Evolutionary conservation across 1,140 invertebrate genomes (phyloP), one percentile per base, ranked within the genome.

Genomic region (Pogonus chalceus): DNA sequence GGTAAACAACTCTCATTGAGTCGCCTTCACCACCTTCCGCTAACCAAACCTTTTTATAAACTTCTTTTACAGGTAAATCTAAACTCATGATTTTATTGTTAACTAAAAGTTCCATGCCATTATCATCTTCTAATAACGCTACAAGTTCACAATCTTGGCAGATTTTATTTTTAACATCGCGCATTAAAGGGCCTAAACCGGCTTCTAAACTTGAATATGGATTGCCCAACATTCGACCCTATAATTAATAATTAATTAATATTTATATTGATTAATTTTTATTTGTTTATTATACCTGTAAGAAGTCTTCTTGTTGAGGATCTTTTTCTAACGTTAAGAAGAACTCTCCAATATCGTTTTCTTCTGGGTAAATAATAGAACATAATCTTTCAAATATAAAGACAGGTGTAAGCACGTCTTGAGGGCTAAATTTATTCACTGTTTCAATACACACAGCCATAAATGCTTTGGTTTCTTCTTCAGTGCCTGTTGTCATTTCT

Each of bases 101-200:
- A 0, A 99, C 95, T n/a, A 98, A 76, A 50, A 98, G 74, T 70
- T 98, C 96, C 94, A 99, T 98, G 47, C 95, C 95, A 64, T 94
- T 98, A 68, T 98, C 96, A 70, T 98, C 95, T 70, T 98, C 95
- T 0, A 98, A 70, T 16, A 99, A 71, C 1, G 95, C 94, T 0
- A 98, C 91, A 35, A 98, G 73, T 66, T 99, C 96, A 72, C 95
- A 98, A 74, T 98, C 96, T 62, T 89, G 88, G 65, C 93, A 96
- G 56, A 96, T 96, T 71, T 98, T 98, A 70, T 98, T 98, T 70
- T 99, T 99, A 0, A 98, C 90, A 67, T 98, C 94, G 35, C 96
- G 78, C 96, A 99, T 98, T 0, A 97, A 73, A 0, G 96, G 95
- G 1, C 96, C 95, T 59, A 98, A 79, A 12, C 94, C 94, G 18